Base-by-base conservation (phyloP, 2,888 invertebrate genomes). In the Tenthredo scrophulariae region DNA sequence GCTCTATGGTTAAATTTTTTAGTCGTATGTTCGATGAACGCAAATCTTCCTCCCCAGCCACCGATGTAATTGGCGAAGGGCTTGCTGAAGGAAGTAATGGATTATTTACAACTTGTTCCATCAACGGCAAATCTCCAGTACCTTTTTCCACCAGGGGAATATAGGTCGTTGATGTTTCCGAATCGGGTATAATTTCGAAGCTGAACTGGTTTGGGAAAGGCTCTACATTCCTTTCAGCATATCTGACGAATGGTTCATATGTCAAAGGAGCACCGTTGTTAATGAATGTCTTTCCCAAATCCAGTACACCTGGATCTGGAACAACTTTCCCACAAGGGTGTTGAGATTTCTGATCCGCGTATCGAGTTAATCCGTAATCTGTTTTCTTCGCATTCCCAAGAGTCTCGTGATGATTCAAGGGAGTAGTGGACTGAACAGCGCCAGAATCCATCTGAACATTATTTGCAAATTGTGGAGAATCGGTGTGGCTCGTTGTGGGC, bases 1-100 rank as follows among this genome's bases (percentile, higher is more conserved):
- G 26, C 62, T 80, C 80, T 22, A 80, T 58, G 5, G 80, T 80
- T 33, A 80, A 29, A 15, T 80, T 80, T 15, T 2, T 80, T n/a
- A 80, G 22, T 62, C 58, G 22, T 37, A 80, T 58, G 26, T 37
- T 58, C 22, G 58, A 15, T 26, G 50, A 50, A 18, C 29, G 26
- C 37, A 40, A 62, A n/a, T 80, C 22, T 80, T 62, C 15, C 46
- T 62, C 62, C 10, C 26, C 40, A 15, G 40, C n/a, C 22, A 62
- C 13, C n/a, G 72, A 43, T 18, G 18, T 74, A 43, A 74, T 43
- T 13, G 72, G 33, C n/a, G n/a, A n/a, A n/a, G 7, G 54, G 7
- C n/a, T 33, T 22, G 18, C 29, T 33, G 54, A 18, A n/a, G 77
- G 18, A 29, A 77, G 77, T 33, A 33, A 33, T 33, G 46, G 50